These are phyloP conservation scores for Beris morrisii DNA, from an alignment of 2,888 invertebrate genomes.

Conservation along the genomic window DNA sequence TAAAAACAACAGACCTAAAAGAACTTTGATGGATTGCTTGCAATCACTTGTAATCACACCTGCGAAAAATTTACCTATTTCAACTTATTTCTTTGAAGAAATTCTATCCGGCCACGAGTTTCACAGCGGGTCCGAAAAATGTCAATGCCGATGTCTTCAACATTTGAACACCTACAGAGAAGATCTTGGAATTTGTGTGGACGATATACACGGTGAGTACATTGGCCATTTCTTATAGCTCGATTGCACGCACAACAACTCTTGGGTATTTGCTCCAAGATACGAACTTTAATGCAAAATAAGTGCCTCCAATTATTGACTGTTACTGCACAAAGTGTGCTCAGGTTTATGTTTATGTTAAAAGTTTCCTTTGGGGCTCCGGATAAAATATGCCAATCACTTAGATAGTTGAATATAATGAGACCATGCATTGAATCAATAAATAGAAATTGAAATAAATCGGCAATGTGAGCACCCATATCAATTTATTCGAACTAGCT, in stretches of 20 bases:
- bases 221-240: not conserved
- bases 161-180: constrained; percentile 80
- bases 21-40: not conserved
- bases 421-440: too few species aligned
- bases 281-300: constrained; percentile 13
- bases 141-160: constrained; percentile 77
- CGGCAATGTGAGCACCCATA: too few species aligned
- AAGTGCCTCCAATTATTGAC: constrained; percentile 22
- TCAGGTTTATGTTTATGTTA: too few species aligned
- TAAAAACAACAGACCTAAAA: constrained; percentile 41
- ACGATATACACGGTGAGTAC: constrained; percentile 77
- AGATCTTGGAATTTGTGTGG: constrained; percentile 81
- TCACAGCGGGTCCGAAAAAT: constrained; percentile 48
- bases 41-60: not conserved
- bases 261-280: too few species aligned
- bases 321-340: constrained; percentile 1
- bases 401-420: too few species aligned
- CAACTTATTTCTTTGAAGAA: not conserved
- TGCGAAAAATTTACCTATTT: not conserved
- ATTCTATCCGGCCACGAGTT: constrained; percentile 15
- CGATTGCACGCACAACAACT: not conserved
- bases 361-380: too few species aligned
- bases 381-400: too few species aligned
- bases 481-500: too few species aligned
- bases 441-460: too few species aligned